phyloP scores from a whole-genome alignment of 2,113 vertebrate species.

The Gracilinanus agilis region DNA sequence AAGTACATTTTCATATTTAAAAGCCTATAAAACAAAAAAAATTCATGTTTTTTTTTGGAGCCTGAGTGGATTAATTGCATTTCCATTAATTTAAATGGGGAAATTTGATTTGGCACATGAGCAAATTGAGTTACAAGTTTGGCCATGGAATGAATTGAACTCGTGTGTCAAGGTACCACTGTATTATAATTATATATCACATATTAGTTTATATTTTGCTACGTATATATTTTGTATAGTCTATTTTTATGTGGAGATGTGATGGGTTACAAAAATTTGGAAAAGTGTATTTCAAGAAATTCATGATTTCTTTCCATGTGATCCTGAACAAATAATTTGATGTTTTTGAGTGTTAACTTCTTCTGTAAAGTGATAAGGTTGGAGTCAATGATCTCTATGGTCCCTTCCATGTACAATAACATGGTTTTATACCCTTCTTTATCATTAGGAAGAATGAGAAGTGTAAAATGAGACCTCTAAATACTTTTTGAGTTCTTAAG shows the following conservation, averaged over 20 bases:
- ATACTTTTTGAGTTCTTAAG: not conserved
- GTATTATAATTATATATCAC: no score
- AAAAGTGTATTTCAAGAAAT: not conserved
- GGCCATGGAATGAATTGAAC: no score
- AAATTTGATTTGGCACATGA: no score
- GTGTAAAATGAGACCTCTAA: not conserved
- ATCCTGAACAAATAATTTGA: not conserved
- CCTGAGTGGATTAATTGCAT: no score
- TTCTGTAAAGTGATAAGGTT: not conserved
- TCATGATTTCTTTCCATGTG: not conserved
- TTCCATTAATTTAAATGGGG: no score
- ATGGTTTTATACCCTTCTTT: not conserved
- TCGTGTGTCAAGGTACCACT: no score
- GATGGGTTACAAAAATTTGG: not conserved
- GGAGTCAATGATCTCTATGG: not conserved
- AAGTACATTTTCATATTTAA: no score
- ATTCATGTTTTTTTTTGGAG: no score
- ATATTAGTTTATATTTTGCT: no score
- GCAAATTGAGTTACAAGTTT: no score
- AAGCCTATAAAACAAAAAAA: no score
- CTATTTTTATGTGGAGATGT: not conserved
- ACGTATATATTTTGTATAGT: no score
- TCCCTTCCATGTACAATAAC: not conserved
- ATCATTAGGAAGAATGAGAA: not conserved
- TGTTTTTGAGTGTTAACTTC: not conserved